Conservation (phyloP, 2,113 vertebrate species). For the Phaetusa simplex region DNA sequence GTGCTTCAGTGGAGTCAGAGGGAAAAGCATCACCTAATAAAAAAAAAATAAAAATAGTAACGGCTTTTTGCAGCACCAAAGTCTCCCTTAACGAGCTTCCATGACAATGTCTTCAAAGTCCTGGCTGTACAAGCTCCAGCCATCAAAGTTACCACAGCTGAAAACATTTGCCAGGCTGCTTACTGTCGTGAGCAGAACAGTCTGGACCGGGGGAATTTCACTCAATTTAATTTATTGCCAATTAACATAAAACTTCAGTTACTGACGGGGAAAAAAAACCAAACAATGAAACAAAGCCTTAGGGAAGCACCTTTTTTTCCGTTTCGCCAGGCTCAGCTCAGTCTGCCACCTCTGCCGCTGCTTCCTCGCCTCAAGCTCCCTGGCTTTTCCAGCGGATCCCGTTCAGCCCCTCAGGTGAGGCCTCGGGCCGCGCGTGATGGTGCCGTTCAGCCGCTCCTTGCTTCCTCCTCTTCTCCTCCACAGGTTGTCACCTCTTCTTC, state of each 20-base stretch:
- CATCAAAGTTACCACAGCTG: background rate
- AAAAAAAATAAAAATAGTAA: background rate
- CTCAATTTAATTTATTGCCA: background rate
- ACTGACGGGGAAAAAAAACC: background rate
- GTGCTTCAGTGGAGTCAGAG: background rate
- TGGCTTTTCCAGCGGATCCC: accelerated
- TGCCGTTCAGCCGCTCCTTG: accelerated
- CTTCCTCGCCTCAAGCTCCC: background rate
- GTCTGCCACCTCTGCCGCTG: background rate
- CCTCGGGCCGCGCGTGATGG: accelerated
- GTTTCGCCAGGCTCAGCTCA: accelerated
- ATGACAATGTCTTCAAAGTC: background rate
- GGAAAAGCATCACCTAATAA: background rate
- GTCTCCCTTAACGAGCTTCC: background rate
- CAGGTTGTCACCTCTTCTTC: accelerated
- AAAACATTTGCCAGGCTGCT: background rate
- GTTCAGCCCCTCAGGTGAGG: accelerated
- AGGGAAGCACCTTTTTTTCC: background rate
- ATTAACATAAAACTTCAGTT: background rate
- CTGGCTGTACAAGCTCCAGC: background rate
- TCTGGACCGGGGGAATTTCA: background rate
- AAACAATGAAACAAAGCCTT: background rate
- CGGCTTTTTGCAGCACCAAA: background rate
- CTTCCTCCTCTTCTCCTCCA: too few relatives aligned
- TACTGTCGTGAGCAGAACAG: too few relatives aligned